Evolutionary conservation across 2,113 vertebrate genomes (phyloP).

Genomic region (Corydoras sp.): DNA sequence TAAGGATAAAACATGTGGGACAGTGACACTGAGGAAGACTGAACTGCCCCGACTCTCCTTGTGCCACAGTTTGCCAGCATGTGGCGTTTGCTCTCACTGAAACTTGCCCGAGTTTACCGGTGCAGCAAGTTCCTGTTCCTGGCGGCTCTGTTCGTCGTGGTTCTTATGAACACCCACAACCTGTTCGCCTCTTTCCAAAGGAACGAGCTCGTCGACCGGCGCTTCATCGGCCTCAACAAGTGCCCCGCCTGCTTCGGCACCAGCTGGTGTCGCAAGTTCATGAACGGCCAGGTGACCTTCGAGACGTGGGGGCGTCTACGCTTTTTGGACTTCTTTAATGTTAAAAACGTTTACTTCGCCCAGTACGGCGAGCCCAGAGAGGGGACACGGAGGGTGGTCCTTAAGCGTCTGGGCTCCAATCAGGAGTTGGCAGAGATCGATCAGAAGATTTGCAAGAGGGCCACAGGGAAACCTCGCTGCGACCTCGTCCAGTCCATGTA

Average conservation of each 20-base stretch:
- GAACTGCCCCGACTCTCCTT: not conserved
- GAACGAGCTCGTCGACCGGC: conserved; percentile 92
- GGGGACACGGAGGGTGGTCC: conserved; percentile 86
- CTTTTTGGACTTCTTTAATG: conserved; percentile 93
- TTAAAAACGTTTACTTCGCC: conserved; percentile 97
- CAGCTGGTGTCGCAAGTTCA: conserved; percentile 99
- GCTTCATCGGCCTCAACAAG: conserved; percentile 88
- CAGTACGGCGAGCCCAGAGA: conserved; percentile 96
- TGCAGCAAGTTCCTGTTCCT: conserved; percentile 90
- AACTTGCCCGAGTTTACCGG: conserved; percentile 92
- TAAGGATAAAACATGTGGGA: conserved; percentile 8
- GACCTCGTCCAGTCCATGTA: conserved; percentile 93
- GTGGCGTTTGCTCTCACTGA: conserved; percentile 90
- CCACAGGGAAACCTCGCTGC: conserved; percentile 87
- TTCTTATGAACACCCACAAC: conserved; percentile 94
- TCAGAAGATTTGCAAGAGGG: conserved; percentile 94
- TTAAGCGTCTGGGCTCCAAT: conserved; percentile 91
- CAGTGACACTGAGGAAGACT: conserved; percentile 28
- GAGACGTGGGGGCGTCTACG: conserved; percentile 94
- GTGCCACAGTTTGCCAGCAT: conserved; percentile 66
- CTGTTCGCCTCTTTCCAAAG: conserved; percentile 95
- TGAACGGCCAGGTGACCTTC: conserved; percentile 92
- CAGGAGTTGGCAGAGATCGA: conserved; percentile 95
- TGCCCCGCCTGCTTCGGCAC: conserved; percentile 97
- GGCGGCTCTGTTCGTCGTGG: conserved; percentile 84